Evolutionary conservation across 1,140 invertebrate species (phyloP), one percentile per base, ranked within the genome.

Genomic region (Trypoxylus dichotomus): DNA sequence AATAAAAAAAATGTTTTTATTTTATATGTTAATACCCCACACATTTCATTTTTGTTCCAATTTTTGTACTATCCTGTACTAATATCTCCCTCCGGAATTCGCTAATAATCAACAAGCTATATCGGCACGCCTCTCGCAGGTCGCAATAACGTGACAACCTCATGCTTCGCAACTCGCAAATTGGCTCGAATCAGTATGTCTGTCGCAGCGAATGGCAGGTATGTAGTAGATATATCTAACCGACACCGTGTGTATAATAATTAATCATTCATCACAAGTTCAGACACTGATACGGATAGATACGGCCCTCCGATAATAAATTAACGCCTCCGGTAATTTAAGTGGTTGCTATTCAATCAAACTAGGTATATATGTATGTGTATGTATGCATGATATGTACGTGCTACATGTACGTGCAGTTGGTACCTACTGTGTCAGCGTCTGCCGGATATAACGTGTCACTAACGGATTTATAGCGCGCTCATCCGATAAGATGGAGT

Each of bases 321-420:
- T 54, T 54, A 54, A 54, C 47, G 47, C 47, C 47, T 54, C 47
- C 47, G 47, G 47, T 54, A 54, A 54, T 54, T 54, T 54, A 54
- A 54, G 47, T 54, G 47, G 15, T 54, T 19, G 47, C 47, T 54
- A 54, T 54, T 54, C 47, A 54, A 54, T 54, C 47, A 54, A 54
- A 54, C 19, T 19, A n/a, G 47, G 47, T 54, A 54, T 54, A 47
- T 47, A 47, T 47, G 43, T 41, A 41, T 41, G n/a, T n/a, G 32
- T 37, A 37, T 37, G 43, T 47, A 54, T n/a, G 47, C 19, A n/a
- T 54, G 2, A n/a, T n/a, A n/a, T n/a, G n/a, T n/a, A n/a, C n/a
- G n/a, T 5, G 32, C 32, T 37, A 37, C 32, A 37, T n/a, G n/a
- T n/a, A 19, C 47, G 47, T n/a, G 15, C 19, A n/a, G 42, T 43